Evolutionary conservation across 2,888 invertebrate genomes (phyloP).

Genomic region (Pharmacophagus antenor): DNA sequence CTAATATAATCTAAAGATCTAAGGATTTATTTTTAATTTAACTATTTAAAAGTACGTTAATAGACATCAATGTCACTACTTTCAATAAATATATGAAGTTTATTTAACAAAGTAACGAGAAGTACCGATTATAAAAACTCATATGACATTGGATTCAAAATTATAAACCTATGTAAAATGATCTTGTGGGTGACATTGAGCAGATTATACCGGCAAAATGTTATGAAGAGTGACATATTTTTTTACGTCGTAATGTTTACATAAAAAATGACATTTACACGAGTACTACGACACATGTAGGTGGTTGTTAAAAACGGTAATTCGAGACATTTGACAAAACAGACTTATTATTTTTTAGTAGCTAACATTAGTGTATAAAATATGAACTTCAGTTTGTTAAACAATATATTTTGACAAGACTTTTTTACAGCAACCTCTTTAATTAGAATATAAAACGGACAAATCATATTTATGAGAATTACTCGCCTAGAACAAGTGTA

Average conservation of each 20-base stretch:
- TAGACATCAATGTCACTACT: too few relatives aligned
- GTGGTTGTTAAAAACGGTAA: conserved; percentile 3
- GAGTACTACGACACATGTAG: background rate
- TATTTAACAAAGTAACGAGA: too few relatives aligned
- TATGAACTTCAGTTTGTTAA: background rate
- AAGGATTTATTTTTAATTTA: too few relatives aligned
- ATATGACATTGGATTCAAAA: background rate
- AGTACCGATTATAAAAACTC: background rate
- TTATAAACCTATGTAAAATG: background rate
- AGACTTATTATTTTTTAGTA: background rate
- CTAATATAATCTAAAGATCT: too few relatives aligned
- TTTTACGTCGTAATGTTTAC: background rate
- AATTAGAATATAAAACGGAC: too few relatives aligned
- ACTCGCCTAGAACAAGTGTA: too few relatives aligned
- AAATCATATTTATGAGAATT: too few relatives aligned
- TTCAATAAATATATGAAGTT: too few relatives aligned
- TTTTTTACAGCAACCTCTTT: too few relatives aligned
- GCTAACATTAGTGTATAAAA: background rate
- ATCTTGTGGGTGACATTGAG: conserved; percentile 2
- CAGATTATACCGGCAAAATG: background rate
- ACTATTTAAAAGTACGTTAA: too few relatives aligned
- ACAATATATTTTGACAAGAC: background rate
- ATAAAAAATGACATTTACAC: conserved; percentile 5
- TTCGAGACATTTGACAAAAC: background rate
- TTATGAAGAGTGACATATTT: background rate